Evolutionary conservation across 1,140 invertebrate genomes (phyloP).

Genomic region (Papilio polytes): DNA sequence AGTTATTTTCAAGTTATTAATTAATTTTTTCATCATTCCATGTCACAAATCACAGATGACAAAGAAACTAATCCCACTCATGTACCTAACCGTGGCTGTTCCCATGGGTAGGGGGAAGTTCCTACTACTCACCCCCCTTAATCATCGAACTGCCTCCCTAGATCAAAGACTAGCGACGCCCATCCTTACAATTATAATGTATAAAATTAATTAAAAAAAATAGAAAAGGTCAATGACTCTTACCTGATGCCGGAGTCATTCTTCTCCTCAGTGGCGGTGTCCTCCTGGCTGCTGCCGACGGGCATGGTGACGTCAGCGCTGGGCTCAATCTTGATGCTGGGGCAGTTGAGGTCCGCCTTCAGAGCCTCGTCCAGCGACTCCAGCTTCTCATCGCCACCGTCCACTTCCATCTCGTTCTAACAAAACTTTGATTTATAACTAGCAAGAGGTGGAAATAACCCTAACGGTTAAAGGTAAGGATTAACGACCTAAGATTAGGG

Average conservation of each 20-base stretch:
- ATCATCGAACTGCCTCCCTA: no score
- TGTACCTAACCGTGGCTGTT: no score
- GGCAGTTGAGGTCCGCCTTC: slow-evolving; percentile 63
- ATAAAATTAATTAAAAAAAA: slow-evolving; percentile 4
- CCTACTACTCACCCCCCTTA: no score
- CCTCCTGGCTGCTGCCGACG: slow-evolving; percentile 67
- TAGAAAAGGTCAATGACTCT: neutral
- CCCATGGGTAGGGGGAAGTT: no score
- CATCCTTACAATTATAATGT: neutral
- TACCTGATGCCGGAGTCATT: slow-evolving; percentile 79
- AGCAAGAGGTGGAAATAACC: no score
- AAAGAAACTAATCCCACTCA: no score
- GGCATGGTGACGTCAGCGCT: slow-evolving; percentile 64
- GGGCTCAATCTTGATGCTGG: slow-evolving; percentile 71
- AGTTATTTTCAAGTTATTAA: neutral
- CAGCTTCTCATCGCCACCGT: slow-evolving; percentile 61
- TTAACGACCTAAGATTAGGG: no score
- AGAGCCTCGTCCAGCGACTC: slow-evolving; percentile 66
- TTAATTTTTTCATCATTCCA: no score
- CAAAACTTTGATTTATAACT: slow-evolving; percentile 8
- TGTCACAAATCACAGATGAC: no score
- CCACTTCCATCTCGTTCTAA: slow-evolving; percentile 76
- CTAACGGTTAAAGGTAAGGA: no score
- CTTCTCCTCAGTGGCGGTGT: slow-evolving; percentile 72
- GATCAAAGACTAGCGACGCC: no score